These are phyloP conservation scores for Phaetusa simplex DNA, from an alignment of 2,113 vertebrate genomes.

Conservation along the genomic window DNA sequence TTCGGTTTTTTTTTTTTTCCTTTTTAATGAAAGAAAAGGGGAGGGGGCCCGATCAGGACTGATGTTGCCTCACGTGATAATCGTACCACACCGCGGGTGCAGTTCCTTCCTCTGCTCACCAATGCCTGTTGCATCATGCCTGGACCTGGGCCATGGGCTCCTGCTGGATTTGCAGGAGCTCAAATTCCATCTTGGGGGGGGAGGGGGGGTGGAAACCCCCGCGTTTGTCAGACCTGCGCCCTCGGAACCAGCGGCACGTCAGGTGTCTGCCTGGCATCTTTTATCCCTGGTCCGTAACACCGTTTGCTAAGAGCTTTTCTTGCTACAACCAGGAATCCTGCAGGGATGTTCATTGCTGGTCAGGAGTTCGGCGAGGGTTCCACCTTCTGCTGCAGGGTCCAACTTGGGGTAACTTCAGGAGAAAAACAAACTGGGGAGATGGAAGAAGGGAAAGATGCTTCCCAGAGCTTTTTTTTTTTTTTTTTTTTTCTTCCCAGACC, in stretches of 20 bases:
- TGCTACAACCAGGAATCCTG: accelerated
- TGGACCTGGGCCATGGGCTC: background rate
- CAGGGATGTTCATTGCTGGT: accelerated
- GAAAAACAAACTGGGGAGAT: accelerated
- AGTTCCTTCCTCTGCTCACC: background rate
- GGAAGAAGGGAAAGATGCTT: background rate
- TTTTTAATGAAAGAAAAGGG: no score
- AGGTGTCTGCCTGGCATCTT: background rate
- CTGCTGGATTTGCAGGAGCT: accelerated
- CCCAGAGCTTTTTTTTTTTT: background rate
- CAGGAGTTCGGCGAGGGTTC: accelerated
- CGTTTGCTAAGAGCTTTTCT: background rate
- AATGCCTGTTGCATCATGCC: background rate
- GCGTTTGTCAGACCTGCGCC: accelerated
- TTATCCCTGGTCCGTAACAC: accelerated
- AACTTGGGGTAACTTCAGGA: background rate
- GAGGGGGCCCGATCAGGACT: accelerated
- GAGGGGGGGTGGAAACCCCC: background rate
- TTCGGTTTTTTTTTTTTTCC: accelerated
- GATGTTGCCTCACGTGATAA: background rate
- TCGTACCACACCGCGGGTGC: accelerated
- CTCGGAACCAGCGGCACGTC: accelerated
- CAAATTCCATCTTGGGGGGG: accelerated
- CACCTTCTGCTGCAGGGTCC: background rate
- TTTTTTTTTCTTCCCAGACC: background rate